Evolutionary conservation across 2,888 invertebrate genomes (phyloP).

Genomic region (Tribolium freemani): DNA sequence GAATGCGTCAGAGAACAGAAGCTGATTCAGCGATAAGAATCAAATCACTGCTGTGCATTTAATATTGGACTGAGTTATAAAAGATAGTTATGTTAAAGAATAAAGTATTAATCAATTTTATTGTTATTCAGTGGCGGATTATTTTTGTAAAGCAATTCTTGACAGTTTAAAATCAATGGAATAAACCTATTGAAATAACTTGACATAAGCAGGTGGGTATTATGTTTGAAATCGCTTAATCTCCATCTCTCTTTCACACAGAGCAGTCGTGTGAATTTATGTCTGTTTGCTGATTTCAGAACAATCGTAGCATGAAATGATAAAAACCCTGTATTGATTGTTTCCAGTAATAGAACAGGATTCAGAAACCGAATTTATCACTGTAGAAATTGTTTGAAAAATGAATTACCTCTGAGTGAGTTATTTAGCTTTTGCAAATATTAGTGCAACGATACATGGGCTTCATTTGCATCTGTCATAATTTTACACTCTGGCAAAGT

Average conservation of each 20-base stretch:
- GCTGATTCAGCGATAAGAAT: not conserved
- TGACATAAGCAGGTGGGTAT: not conserved
- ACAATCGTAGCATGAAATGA: not conserved
- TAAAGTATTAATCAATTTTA: too few species aligned
- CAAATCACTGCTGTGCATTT: not conserved
- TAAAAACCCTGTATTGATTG: not conserved
- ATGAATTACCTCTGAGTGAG: not conserved
- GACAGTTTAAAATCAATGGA: not conserved
- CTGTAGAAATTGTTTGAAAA: not conserved
- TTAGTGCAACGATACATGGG: too few species aligned
- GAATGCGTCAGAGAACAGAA: not conserved
- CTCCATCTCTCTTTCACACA: not conserved
- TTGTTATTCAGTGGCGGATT: not conserved
- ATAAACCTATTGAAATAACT: not conserved
- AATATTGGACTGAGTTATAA: not conserved
- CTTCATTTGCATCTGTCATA: not conserved
- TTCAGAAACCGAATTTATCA: not conserved
- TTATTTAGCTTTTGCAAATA: not conserved
- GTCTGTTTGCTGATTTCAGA: not conserved
- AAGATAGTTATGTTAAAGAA: too few species aligned
- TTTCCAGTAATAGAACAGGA: not conserved
- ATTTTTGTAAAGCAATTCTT: not conserved
- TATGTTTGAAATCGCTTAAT: not conserved
- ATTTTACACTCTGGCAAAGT: not conserved
- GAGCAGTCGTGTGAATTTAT: not conserved